Evolutionary conservation across 2,797 vertebrate genomes (phyloP).

Genomic region (Takifugu rubripes): DNA sequence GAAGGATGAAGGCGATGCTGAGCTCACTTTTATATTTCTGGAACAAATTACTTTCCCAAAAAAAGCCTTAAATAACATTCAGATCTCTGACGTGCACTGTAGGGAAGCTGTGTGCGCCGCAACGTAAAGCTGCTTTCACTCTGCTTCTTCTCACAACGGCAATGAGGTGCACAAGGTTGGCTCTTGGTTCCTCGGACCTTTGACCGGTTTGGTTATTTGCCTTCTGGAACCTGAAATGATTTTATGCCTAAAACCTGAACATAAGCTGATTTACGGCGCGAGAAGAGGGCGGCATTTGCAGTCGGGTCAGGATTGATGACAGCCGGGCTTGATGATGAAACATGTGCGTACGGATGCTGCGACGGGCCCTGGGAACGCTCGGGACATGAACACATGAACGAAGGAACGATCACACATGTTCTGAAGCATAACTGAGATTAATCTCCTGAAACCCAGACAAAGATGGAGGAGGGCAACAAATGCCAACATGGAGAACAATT

Average conservation of each 20-base stretch:
- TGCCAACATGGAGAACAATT: conserved; percentile 39
- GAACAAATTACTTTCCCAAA: conserved; percentile 3
- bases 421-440: background rate
- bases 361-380: conserved; percentile 51
- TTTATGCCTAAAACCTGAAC: no score
- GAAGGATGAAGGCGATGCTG: background rate
- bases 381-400: conserved; percentile 5
- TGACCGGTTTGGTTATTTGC: no score
- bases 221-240: no score
- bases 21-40: conserved; percentile 9
- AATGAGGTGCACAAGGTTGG: no score
- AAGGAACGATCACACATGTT: background rate
- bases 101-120: no score
- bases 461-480: conserved; percentile 9
- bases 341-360: conserved; percentile 54
- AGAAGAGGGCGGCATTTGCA: background rate
- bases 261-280: no score
- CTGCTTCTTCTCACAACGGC: no score
- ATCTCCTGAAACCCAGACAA: background rate
- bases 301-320: conserved; percentile 45
- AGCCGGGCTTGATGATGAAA: conserved; percentile 47
- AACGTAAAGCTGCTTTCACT: no score
- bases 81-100: no score
- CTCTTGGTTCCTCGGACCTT: no score
- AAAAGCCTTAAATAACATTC: background rate